Evolutionary conservation across 2,888 invertebrate species (phyloP).

Genomic region (Acronicta leporina): DNA sequence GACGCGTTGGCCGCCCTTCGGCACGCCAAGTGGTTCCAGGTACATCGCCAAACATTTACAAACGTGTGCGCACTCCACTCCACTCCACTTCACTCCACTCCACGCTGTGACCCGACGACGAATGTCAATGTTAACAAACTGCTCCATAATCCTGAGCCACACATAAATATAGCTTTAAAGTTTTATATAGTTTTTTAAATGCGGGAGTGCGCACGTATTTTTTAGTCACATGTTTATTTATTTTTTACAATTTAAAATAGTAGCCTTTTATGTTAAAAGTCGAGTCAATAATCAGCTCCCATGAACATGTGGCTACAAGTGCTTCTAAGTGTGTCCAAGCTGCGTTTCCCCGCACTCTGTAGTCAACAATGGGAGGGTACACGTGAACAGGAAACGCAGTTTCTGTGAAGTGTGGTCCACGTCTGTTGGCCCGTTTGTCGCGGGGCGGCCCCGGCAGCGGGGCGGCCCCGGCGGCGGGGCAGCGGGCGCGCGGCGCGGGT

Average conservation of each 20-base stretch:
- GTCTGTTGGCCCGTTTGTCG: slow-evolving; percentile 65
- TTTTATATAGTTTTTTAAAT: slow-evolving; percentile 32
- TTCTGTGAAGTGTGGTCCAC: slow-evolving; percentile 60
- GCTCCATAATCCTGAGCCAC: slow-evolving; percentile 33
- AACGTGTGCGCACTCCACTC: slow-evolving; percentile 77
- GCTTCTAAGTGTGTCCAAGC: slow-evolving; percentile 70
- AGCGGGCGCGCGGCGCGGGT: background rate
- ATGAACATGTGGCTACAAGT: slow-evolving; percentile 88
- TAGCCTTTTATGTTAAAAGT: slow-evolving; percentile 41
- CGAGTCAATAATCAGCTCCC: slow-evolving; percentile 65
- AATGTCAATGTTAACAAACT: slow-evolving; percentile 8
- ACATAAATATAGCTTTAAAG: slow-evolving; percentile 19
- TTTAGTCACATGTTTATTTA: slow-evolving; percentile 88
- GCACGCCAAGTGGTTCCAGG: slow-evolving; percentile 99
- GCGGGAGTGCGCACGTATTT: slow-evolving; percentile 84
- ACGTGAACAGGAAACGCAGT: slow-evolving; percentile 76
- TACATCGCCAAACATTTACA: slow-evolving; percentile 89
- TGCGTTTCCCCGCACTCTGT: slow-evolving; percentile 82
- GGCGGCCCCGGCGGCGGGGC: slow-evolving; percentile 1
- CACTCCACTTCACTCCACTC: slow-evolving; percentile 62
- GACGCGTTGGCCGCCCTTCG: slow-evolving; percentile 99
- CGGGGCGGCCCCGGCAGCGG: background rate
- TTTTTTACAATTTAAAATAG: slow-evolving; percentile 56
- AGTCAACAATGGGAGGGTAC: slow-evolving; percentile 71
- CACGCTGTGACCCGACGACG: slow-evolving; percentile 3